phyloP scores from a whole-genome alignment of 2,888 invertebrate genomes.

The Acanthosepion esculentum region DNA sequence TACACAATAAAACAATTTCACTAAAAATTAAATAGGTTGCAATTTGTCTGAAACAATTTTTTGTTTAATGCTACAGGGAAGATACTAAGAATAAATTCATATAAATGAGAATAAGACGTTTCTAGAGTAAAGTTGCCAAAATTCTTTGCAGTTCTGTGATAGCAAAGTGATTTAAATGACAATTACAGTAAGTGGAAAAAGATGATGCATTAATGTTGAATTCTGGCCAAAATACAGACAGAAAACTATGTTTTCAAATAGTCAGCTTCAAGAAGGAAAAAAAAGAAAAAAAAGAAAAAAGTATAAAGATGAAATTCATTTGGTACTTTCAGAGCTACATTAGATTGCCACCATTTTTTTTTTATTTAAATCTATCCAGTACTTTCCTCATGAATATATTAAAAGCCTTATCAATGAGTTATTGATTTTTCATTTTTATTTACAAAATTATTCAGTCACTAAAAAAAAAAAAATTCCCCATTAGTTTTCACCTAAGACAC shows the following conservation, averaged over 20 bases:
- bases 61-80: neutral
- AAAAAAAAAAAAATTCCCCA: neutral
- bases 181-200: neutral
- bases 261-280: neutral
- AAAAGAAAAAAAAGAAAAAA: neutral
- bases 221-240: neutral
- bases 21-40: neutral
- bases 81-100: neutral
- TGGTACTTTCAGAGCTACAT: neutral
- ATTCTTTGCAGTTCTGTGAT: neutral
- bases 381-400: slow-evolving; percentile 20
- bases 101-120: neutral
- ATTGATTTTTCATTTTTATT: slow-evolving; percentile 13
- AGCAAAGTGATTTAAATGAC: neutral
- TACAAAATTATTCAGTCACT: neutral
- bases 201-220: slow-evolving; percentile 20
- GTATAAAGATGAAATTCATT: neutral
- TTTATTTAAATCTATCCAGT: neutral
- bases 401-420: neutral
- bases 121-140: neutral
- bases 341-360: neutral
- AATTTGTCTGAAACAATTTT: neutral
- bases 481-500: neutral
- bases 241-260: neutral
- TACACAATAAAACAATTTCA: neutral